Conservation (phyloP, 2,113 vertebrate genomes). For the Gavia stellata region DNA sequence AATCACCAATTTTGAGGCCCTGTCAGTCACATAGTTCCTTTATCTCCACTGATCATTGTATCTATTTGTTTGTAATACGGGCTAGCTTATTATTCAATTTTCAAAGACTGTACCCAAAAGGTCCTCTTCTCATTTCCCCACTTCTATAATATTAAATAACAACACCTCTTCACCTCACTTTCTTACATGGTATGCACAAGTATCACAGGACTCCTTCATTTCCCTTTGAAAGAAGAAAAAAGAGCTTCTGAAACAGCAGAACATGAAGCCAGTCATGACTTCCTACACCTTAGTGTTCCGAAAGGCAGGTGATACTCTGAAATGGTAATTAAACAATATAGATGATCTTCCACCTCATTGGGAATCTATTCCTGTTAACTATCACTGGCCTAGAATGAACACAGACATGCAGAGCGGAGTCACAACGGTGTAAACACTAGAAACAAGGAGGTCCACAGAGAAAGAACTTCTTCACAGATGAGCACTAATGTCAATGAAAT, state of each 20-base stretch:
- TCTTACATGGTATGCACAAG: not conserved
- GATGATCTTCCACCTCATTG: not conserved
- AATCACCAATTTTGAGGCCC: not conserved
- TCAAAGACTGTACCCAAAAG: not conserved
- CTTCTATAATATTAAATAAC: not conserved
- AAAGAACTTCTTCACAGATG: not conserved
- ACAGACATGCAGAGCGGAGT: not conserved
- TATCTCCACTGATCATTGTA: not conserved
- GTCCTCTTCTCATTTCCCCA: not conserved
- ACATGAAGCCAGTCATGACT: not conserved
- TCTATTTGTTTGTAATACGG: not conserved
- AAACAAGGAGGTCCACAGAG: not conserved
- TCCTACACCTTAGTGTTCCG: not conserved
- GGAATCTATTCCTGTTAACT: not conserved
- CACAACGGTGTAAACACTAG: fast-evolving
- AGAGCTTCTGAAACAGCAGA: not conserved
- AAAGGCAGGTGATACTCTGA: not conserved
- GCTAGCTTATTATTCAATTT: not conserved
- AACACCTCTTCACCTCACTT: not conserved
- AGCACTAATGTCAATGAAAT: not conserved
- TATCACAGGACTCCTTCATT: not conserved
- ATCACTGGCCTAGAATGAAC: not conserved
- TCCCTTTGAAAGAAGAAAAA: not conserved
- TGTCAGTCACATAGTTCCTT: not conserved
- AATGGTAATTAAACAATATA: fast-evolving